These are phyloP conservation scores for Sphaerodactylus townsendi DNA, from an alignment of 2,113 vertebrate genomes.

Conservation along the genomic window DNA sequence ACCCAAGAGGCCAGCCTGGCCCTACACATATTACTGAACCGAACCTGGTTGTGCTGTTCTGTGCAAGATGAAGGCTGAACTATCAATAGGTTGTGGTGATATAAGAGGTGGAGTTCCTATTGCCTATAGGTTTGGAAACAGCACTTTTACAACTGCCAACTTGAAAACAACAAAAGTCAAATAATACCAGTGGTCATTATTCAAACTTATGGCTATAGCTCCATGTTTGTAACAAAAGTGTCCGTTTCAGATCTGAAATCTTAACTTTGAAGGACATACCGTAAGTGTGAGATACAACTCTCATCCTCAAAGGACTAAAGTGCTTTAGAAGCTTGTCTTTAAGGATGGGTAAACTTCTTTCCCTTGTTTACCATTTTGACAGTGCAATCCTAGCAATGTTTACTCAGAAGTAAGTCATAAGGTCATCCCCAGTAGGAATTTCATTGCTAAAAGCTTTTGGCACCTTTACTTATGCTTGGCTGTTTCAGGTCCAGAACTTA, in stretches of 20 bases:
- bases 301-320: constrained; percentile 1
- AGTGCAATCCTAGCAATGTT: too few species aligned
- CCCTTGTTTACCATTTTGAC: neutral
- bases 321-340: neutral
- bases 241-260: neutral
- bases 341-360: neutral
- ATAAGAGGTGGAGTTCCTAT: too few species aligned
- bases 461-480: neutral
- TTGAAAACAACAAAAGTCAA: too few species aligned
- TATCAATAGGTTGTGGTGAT: too few species aligned
- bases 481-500: neutral
- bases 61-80: too few species aligned
- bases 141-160: too few species aligned
- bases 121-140: too few species aligned
- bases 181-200: too few species aligned
- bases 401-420: neutral
- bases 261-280: constrained; percentile 17
- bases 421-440: neutral
- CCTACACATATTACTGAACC: too few species aligned
- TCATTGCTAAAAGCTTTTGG: constrained; percentile 25
- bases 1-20: too few species aligned
- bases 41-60: too few species aligned
- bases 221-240: neutral
- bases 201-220: too few species aligned
- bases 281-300: neutral